A percentile compares a stretch with the other conserved stretches of the same genome.
Evolutionary conservation across 2,888 invertebrate species (phyloP).

Genomic region (Anorthoa munda): DNA sequence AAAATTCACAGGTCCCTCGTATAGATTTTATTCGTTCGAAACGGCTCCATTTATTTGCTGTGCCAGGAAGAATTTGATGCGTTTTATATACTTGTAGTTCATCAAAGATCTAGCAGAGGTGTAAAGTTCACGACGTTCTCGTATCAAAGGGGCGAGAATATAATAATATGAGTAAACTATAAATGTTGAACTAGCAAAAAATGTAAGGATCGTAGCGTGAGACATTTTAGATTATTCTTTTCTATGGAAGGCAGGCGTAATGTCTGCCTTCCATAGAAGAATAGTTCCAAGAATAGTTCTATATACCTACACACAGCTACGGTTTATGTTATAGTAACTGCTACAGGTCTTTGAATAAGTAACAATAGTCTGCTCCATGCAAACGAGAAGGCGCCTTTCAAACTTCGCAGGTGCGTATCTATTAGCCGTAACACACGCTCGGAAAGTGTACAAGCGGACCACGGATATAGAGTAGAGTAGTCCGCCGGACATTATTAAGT

Average conservation of each 20-base stretch:
- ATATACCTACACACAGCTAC: too few species aligned
- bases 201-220: constrained; percentile 11
- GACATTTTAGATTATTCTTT: too few species aligned
- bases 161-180: neutral
- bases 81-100: constrained; percentile 2
- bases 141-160: too few species aligned
- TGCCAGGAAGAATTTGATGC: constrained; percentile 3
- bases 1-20: constrained; percentile 39
- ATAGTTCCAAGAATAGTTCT: too few species aligned
- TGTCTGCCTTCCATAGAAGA: neutral
- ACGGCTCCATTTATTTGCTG: constrained; percentile 34
- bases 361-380: constrained; percentile 40
- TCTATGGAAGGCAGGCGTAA: too few species aligned
- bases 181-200: constrained; percentile 12
- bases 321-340: constrained; percentile 6
- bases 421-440: too few species aligned
- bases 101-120: neutral
- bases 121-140: neutral
- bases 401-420: constrained; percentile 28
- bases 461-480: too few species aligned
- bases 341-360: constrained; percentile 35
- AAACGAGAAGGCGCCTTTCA: constrained; percentile 23
- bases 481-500: too few species aligned
- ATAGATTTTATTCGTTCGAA: constrained; percentile 17
- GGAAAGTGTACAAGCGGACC: too few species aligned